Evolutionary conservation across 2,888 invertebrate genomes (phyloP).

Genomic region (Amblyjoppa fuscipennis): DNA sequence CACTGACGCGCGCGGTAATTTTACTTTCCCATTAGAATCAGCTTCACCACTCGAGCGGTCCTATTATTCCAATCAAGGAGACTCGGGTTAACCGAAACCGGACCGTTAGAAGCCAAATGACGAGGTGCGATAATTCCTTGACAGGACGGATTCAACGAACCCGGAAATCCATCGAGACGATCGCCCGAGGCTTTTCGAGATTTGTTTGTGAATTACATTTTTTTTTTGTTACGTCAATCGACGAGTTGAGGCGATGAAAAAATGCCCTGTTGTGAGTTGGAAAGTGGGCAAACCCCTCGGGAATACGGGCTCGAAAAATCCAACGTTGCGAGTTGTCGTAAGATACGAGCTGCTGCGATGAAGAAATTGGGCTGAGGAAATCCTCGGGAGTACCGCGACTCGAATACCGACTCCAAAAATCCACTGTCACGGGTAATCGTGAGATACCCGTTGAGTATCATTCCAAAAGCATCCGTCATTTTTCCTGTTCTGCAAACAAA

Average conservation of each 20-base stretch:
- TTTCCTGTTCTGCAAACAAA: constrained; percentile 5
- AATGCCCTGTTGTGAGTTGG: no score
- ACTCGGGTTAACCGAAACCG: constrained; percentile 25
- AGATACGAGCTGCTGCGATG: no score
- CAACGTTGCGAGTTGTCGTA: no score
- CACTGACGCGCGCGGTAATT: neutral
- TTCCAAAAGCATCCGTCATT: neutral
- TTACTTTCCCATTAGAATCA: neutral
- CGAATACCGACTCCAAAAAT: neutral
- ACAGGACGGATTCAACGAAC: constrained; percentile 20
- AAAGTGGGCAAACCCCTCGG: no score
- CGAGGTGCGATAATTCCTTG: constrained; percentile 1
- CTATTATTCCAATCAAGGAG: constrained; percentile 30
- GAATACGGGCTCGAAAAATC: no score
- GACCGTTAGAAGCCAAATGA: neutral
- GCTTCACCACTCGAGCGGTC: neutral
- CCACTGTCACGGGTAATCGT: neutral
- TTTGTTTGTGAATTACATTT: neutral
- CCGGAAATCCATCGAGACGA: constrained; percentile 20
- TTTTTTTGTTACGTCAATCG: neutral
- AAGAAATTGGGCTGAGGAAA: neutral
- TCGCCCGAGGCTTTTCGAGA: neutral
- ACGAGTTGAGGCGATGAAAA: no score
- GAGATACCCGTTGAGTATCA: neutral
- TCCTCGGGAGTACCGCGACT: neutral